These are phyloP conservation scores for Cichlasoma orientale DNA, from an alignment of 2,797 vertebrate species.

Conservation along the genomic window DNA sequence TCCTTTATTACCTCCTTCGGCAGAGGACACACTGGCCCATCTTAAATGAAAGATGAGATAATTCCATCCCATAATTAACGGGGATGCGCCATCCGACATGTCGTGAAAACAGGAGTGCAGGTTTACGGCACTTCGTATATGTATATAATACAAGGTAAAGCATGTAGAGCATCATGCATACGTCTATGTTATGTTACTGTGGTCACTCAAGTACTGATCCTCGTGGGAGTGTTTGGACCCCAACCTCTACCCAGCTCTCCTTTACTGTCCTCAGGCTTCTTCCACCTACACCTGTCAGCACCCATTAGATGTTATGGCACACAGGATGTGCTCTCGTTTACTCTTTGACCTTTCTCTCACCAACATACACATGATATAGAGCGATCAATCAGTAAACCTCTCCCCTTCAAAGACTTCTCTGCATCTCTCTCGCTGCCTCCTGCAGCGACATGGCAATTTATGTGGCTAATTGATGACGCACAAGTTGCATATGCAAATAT, in stretches of 20 bases:
- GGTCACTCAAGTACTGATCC: slow-evolving; percentile 28
- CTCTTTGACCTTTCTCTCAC: slow-evolving; percentile 51
- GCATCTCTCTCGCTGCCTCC: not conserved
- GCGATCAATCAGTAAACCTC: not conserved
- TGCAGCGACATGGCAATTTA: not conserved
- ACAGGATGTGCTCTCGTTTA: slow-evolving; percentile 18
- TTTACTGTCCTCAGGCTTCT: slow-evolving; percentile 38
- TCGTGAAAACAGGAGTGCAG: not conserved
- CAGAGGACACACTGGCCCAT: not conserved
- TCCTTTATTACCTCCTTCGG: not conserved
- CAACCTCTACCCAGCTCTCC: slow-evolving; percentile 21
- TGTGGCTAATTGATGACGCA: not conserved
- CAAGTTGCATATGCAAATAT: not conserved
- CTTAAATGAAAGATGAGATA: not conserved
- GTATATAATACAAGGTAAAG: not conserved
- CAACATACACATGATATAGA: slow-evolving; percentile 20
- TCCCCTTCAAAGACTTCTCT: slow-evolving; percentile 1
- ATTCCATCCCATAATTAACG: not conserved
- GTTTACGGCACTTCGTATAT: too few species aligned
- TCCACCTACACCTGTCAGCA: slow-evolving; percentile 51
- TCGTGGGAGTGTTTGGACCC: slow-evolving; percentile 41
- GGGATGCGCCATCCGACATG: not conserved
- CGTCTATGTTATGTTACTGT: not conserved
- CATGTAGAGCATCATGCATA: not conserved
- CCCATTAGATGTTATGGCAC: slow-evolving; percentile 29